These are phyloP conservation scores for Dolichoris vasculosae DNA, from an alignment of 1,140 invertebrate species.

Conservation along the genomic window DNA sequence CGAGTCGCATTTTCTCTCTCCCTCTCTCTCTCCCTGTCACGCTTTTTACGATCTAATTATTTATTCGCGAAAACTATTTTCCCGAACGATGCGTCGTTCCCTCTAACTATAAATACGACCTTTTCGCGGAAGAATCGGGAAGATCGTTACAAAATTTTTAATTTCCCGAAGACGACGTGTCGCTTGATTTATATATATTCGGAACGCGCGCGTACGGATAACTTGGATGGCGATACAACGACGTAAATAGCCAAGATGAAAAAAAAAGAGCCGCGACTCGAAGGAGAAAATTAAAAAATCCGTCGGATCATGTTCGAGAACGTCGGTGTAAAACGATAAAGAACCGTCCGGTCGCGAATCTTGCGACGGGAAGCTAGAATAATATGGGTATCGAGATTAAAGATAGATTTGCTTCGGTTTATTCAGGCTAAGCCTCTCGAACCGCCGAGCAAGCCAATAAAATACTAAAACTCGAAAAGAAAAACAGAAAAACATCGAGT, in stretches of 20 bases:
- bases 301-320: background rate
- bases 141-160: too few species aligned
- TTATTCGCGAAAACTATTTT: too few species aligned
- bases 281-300: too few species aligned
- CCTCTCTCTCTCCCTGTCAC: conserved; percentile 6
- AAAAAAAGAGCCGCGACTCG: background rate
- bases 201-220: too few species aligned
- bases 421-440: background rate
- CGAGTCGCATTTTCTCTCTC: background rate
- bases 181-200: too few species aligned
- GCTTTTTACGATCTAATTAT: background rate
- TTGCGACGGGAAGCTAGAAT: background rate
- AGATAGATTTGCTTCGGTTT: background rate
- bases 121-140: too few species aligned
- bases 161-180: too few species aligned
- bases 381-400: background rate
- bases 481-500: background rate
- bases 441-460: background rate
- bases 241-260: background rate
- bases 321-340: background rate
- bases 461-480: background rate
- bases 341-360: background rate
- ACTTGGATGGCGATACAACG: too few species aligned
- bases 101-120: too few species aligned
- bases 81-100: too few species aligned